Conservation (phyloP, 2,797 vertebrate species). For the Tachyglossus aculeatus region DNA sequence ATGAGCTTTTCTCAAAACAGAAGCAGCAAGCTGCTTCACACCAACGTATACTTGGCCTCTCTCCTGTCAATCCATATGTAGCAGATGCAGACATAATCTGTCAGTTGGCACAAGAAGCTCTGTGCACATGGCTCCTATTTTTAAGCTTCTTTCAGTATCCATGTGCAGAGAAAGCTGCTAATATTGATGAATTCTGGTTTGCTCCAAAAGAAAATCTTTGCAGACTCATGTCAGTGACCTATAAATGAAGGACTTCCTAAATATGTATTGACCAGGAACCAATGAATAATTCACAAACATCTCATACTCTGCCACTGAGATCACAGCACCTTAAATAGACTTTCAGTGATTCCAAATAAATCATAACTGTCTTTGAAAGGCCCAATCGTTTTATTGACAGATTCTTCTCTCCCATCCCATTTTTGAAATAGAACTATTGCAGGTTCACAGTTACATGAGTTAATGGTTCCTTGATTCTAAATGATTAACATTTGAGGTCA, state of each 20-base stretch:
- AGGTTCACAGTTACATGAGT: slow-evolving; percentile 35
- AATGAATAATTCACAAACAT: slow-evolving; percentile 60
- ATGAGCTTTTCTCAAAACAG: slow-evolving; percentile 79
- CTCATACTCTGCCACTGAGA: slow-evolving; percentile 45
- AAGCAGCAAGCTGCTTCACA: slow-evolving; percentile 79
- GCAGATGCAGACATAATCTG: slow-evolving; percentile 79
- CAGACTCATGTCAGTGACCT: slow-evolving; percentile 50
- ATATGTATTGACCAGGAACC: slow-evolving; percentile 50
- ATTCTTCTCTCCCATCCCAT: slow-evolving; percentile 10
- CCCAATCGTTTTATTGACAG: slow-evolving; percentile 40
- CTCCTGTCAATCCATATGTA: slow-evolving; percentile 77
- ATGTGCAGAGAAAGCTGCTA: slow-evolving; percentile 65
- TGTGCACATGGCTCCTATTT: slow-evolving; percentile 74
- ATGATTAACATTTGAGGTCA: slow-evolving; percentile 39
- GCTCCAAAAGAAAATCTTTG: slow-evolving; percentile 22
- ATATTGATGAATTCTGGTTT: slow-evolving; percentile 56
- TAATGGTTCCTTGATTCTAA: slow-evolving; percentile 48
- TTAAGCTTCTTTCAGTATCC: slow-evolving; percentile 70
- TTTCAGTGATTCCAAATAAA: slow-evolving; percentile 48
- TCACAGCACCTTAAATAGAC: slow-evolving; percentile 58
- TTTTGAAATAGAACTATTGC: slow-evolving; percentile 30
- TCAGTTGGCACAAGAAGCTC: slow-evolving; percentile 71
- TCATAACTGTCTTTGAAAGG: slow-evolving; percentile 50
- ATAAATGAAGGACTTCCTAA: slow-evolving; percentile 51
- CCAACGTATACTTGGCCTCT: slow-evolving; percentile 74